These are phyloP conservation scores for Idaea straminata DNA, from an alignment of 2,888 invertebrate genomes.

Conservation along the genomic window DNA sequence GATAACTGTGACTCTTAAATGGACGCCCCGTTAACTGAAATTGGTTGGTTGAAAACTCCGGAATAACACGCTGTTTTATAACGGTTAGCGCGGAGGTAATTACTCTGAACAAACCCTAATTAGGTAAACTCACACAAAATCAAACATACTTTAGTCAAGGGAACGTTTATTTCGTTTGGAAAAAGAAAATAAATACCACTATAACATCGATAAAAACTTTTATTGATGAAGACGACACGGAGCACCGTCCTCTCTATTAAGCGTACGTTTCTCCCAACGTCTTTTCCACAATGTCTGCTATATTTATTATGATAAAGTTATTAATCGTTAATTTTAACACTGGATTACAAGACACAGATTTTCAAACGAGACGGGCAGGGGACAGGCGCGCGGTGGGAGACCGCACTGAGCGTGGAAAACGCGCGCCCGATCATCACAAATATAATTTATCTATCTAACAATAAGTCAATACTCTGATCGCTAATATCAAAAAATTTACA, in stretches of 20 bases:
- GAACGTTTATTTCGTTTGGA: neutral
- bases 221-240: slow-evolving; percentile 74
- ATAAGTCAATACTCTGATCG: slow-evolving; percentile 71
- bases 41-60: neutral
- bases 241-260: slow-evolving; percentile 69
- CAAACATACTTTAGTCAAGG: neutral
- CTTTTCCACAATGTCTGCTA: slow-evolving; percentile 64
- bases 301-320: slow-evolving; percentile 57
- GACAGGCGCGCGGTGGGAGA: slow-evolving; percentile 58
- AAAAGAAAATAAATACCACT: slow-evolving; percentile 20
- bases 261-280: slow-evolving; percentile 76
- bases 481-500: slow-evolving; percentile 79
- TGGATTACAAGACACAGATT: slow-evolving; percentile 74
- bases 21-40: neutral
- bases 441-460: slow-evolving; percentile 77
- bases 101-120: neutral
- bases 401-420: slow-evolving; percentile 60
- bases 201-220: slow-evolving; percentile 79
- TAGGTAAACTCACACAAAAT: neutral
- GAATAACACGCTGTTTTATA: neutral
- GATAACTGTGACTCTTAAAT: slow-evolving; percentile 3
- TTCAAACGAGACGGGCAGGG: slow-evolving; percentile 67
- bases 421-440: slow-evolving; percentile 68
- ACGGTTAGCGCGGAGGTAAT: neutral
- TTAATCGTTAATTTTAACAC: slow-evolving; percentile 66